Evolutionary conservation across 2,113 vertebrate genomes (phyloP), one percentile per base, ranked within the genome.

Genomic region (Ctenodactylus gundi): DNA sequence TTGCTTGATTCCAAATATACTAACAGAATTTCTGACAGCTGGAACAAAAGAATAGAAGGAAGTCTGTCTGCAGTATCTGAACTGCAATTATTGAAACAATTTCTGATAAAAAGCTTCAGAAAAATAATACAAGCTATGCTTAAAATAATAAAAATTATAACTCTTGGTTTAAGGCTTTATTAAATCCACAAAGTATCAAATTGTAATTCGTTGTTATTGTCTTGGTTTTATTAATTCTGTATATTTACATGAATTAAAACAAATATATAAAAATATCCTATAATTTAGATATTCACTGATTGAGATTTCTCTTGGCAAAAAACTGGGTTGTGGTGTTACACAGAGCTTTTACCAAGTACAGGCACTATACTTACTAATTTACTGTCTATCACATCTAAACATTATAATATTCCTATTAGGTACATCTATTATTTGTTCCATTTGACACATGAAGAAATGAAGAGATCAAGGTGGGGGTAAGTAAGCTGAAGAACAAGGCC

Each of bases 301-400:
- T 62, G 85, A 86, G 27, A 90, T 44, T 76, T 31, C 31, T 95
- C 44, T 93, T 53, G 67, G 81, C 15, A 96, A 93, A 95, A 41
- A 70, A 46, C 58, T 72, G 39, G 92, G 55, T 60, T 84, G 27
- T 76, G 17, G 95, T 8, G 58, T 87, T 75, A 73, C 57, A 67
- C 21, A 80, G 14, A 78, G 44, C 82, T 92, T 76, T 88, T 76
- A 70, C 60, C 39, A 94, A 81, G 31, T 76, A 20, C 57, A 85
- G 27, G 18, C 14, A 78, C 58, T 68, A 1, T 57, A 49, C 53
- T 94, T 64, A 76, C 83, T 53, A 51, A 90, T 51, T 68, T 78
- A 68, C 5, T 44, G 34, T 46, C 34, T 53, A 44, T 68, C 53
- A 55, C 8, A 91, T 29, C 81, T 53, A 75, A 91, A 94, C 34